Conservation (phyloP, 2,797 vertebrate species). For the Clarias pachynema region DNA sequence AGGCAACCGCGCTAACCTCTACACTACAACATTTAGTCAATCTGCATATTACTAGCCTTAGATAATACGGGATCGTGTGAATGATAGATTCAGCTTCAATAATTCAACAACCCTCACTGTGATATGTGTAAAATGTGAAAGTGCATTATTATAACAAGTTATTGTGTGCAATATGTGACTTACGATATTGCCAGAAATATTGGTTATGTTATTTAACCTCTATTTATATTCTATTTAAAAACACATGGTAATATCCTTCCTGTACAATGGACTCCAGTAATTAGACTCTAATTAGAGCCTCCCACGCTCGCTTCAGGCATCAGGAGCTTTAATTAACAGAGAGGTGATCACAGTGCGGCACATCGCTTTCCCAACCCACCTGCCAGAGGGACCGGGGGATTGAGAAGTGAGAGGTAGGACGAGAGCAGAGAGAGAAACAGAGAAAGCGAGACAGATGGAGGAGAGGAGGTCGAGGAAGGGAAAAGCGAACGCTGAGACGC, state of each 20-base stretch:
- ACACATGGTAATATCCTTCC: constrained; percentile 4
- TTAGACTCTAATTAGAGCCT: constrained; percentile 50
- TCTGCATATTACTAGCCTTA: not conserved
- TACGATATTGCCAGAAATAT: not conserved
- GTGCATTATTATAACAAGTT: not conserved
- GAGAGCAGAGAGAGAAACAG: not conserved
- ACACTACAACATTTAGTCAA: not conserved
- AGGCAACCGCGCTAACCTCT: too few relatives aligned
- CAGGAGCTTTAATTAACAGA: constrained; percentile 45
- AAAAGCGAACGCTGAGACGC: not conserved
- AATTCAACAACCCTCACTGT: not conserved
- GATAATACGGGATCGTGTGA: not conserved
- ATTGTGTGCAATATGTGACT: not conserved
- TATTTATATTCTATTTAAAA: not conserved
- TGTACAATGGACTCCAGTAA: constrained; percentile 27
- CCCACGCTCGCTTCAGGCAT: constrained; percentile 32
- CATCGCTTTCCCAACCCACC: constrained; percentile 40
- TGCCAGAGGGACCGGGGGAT: constrained; percentile 33
- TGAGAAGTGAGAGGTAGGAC: constrained; percentile 7
- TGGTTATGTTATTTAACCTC: not conserved
- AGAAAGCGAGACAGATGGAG: constrained; percentile 5
- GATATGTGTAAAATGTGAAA: too few relatives aligned
- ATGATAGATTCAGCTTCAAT: not conserved
- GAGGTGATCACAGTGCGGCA: constrained; percentile 36
- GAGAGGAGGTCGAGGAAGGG: constrained; percentile 9